phyloP scores from a whole-genome alignment of 2,113 vertebrate genomes.

The Gymnogyps californianus region DNA sequence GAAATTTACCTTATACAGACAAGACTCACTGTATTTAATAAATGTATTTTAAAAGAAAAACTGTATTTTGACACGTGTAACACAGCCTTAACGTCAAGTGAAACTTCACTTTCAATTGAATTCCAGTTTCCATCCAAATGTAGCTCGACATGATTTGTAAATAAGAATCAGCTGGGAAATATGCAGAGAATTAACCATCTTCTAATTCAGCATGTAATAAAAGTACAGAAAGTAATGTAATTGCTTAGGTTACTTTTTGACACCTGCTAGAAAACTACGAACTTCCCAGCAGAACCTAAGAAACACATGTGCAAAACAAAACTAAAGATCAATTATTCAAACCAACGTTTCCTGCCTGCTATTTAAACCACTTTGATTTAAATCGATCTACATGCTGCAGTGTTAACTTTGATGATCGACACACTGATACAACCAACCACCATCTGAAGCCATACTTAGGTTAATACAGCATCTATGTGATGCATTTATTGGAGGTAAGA shows the following conservation, averaged over 20 bases:
- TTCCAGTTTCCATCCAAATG: neutral
- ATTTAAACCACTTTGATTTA: neutral
- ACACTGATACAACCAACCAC: neutral
- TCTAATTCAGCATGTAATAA: neutral
- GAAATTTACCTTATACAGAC: neutral
- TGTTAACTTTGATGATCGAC: neutral
- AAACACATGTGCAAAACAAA: neutral
- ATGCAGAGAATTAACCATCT: neutral
- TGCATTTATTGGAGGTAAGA: neutral
- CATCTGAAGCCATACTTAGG: neutral
- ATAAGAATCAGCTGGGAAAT: neutral
- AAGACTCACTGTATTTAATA: neutral
- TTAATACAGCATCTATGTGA: neutral
- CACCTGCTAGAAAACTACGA: neutral
- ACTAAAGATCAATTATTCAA: neutral
- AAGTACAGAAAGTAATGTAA: neutral
- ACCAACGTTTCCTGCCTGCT: slow-evolving; percentile 4
- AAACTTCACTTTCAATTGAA: neutral
- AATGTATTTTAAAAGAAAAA: neutral
- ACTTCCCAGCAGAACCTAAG: neutral
- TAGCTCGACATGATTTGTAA: neutral
- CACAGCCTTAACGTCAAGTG: neutral
- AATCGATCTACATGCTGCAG: neutral
- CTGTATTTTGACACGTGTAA: neutral
- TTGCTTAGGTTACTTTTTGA: neutral